phyloP scores from a whole-genome alignment of 2,113 vertebrate species.

The Sapajus apella region DNA sequence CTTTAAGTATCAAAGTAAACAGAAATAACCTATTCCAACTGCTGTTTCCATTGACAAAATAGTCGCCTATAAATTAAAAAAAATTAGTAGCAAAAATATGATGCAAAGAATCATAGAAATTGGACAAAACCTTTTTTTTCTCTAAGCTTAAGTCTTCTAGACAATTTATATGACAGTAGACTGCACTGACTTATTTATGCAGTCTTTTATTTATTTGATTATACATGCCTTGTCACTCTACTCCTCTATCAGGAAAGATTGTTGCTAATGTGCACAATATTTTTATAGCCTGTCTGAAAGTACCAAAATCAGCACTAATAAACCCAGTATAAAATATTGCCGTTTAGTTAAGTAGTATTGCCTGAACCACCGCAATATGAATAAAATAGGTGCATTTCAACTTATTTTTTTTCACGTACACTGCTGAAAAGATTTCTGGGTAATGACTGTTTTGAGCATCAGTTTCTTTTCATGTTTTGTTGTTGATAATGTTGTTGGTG shows the following conservation, averaged over 20 bases:
- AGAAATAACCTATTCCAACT: background rate
- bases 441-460: background rate
- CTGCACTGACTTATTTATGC: background rate
- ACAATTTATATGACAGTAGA: background rate
- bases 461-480: background rate
- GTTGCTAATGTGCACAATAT: background rate
- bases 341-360: background rate
- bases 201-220: background rate
- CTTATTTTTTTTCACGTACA: background rate
- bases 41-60: background rate
- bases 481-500: background rate
- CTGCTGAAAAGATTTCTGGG: background rate
- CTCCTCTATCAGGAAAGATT: background rate
- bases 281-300: slow-evolving; percentile 3
- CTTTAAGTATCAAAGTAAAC: background rate
- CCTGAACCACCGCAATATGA: background rate
- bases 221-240: background rate
- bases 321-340: background rate
- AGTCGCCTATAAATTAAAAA: background rate
- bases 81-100: background rate
- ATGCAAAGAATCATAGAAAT: background rate
- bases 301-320: slow-evolving; percentile 3
- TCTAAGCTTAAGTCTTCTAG: background rate
- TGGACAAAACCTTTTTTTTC: background rate
- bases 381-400: background rate